A percentile compares a stretch with the other conserved stretches of the same genome.
These are phyloP conservation scores for Stenodema calcarata DNA, from an alignment of 2,888 invertebrate genomes.

Conservation along the genomic window DNA sequence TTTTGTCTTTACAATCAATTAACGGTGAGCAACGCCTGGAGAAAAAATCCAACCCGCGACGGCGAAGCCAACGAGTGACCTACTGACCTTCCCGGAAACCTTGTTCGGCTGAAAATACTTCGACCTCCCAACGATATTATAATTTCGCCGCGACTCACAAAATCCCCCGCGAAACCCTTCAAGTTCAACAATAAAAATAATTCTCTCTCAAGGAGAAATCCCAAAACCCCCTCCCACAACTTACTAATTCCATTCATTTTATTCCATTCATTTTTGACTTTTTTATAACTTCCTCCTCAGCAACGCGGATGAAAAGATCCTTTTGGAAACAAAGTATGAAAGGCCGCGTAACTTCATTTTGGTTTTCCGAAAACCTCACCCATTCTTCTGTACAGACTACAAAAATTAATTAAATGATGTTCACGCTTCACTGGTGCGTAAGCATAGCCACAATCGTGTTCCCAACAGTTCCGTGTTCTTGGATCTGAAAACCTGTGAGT, in stretches of 20 bases:
- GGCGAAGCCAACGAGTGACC: neutral
- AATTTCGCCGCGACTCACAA: neutral
- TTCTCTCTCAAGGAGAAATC: neutral
- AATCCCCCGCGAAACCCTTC: neutral
- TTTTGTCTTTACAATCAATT: too few relatives aligned
- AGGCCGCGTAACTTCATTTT: neutral
- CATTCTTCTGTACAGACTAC: too few relatives aligned
- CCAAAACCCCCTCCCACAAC: neutral
- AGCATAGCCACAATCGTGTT: too few relatives aligned
- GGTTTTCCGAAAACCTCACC: neutral
- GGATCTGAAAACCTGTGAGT: too few relatives aligned
- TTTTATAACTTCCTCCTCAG: neutral
- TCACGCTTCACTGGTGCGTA: too few relatives aligned
- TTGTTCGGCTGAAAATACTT: neutral
- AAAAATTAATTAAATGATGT: too few relatives aligned
- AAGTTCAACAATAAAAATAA: neutral
- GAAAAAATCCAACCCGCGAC: too few relatives aligned
- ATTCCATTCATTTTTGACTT: neutral
- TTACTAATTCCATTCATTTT: neutral
- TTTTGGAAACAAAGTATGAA: neutral
- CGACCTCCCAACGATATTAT: neutral
- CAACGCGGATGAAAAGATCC: neutral
- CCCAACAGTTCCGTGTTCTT: too few relatives aligned
- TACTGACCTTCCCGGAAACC: neutral
- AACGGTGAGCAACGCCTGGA: too few relatives aligned